Base-by-base conservation (phyloP, 2,797 vertebrate genomes). In the Oreortyx pictus region DNA sequence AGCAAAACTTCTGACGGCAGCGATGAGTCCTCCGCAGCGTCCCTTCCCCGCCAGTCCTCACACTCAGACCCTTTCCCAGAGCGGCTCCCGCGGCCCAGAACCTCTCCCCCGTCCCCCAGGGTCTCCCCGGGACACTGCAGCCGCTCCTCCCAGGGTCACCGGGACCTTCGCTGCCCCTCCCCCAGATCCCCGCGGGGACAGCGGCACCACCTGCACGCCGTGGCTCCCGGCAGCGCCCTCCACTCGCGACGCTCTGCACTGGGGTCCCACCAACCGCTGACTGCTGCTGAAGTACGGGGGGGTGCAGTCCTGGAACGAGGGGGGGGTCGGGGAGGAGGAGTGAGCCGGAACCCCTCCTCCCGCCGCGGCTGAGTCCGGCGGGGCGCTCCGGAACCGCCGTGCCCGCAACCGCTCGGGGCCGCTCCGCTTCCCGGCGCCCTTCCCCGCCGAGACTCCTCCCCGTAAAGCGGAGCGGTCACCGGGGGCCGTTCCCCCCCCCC, bases 281-380 rank as follows among this genome's bases (percentile, higher is more conserved):
- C 97, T 98, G 97, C 98, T 98, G 97, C 97, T 98, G 97, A 98
- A 98, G 94, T 98, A 98, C 82, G 98, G 98, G 1, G 97, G 97
- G 56, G 97, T 98, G 9, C 92, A 76, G 25, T 97, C 97, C 98
- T 98, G 95, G 9, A 72, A 81, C 0, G 4, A 76, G 39, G 41
- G 37, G 37, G 37, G 37, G 52, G 78, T 12, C 2, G 20, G 33
- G 44, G 23, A 44, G 39, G 25, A 60, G 41, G 66, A 62, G 1
- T 76, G 56, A 88, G 59, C 39, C 1, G 0, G 86, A 82, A 66
- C 54, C 41, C 70, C 46, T 78, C 70, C 46, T 78, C 46, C 11
- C 33, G 19, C 46, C 20, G 39, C 8, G 29, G 46, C 23, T 13
- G 39, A 41, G 39, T 13, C 39, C 39, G 39, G 3, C 39, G 39